Conservation (phyloP, 2,888 invertebrate species). For the Netelia inedita region DNA sequence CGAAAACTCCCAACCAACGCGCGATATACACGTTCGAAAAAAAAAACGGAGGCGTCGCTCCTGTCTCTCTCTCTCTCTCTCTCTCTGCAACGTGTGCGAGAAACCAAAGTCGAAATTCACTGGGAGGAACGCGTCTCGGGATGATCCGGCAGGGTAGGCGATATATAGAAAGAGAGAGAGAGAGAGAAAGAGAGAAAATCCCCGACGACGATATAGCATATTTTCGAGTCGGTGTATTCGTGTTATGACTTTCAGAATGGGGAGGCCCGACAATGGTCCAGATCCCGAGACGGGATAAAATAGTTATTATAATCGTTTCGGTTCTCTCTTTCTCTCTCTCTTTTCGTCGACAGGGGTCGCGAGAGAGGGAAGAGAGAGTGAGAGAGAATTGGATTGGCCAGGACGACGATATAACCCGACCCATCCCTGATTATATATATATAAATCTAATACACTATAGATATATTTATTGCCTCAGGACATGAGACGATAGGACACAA, state of each 20-base stretch:
- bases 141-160: constrained; percentile 47
- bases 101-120: constrained; percentile 61
- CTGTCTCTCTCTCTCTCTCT: constrained; percentile 19
- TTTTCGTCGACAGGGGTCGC: not conserved
- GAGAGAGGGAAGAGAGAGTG: too few relatives aligned
- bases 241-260: constrained; percentile 85
- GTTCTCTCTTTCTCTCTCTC: constrained; percentile 65
- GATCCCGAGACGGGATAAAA: constrained; percentile 84
- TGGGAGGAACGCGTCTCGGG: constrained; percentile 48
- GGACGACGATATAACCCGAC: constrained; percentile 47
- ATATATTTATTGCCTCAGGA: constrained; percentile 51
- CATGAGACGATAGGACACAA: constrained; percentile 74
- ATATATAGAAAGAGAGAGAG: constrained; percentile 44
- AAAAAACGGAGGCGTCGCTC: constrained; percentile 22
- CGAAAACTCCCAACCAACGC: constrained; percentile 39
- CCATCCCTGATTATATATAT: constrained; percentile 53
- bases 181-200: constrained; percentile 48
- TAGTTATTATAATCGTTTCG: constrained; percentile 85
- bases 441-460: constrained; percentile 55
- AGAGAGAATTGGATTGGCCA: constrained; percentile 52
- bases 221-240: constrained; percentile 81
- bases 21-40: too few relatives aligned
- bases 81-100: constrained; percentile 51
- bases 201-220: constrained; percentile 63
- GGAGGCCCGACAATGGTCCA: constrained; percentile 83